Percentiles rank a stretch among this genome's conserved stretches.
Evolutionary conservation across 2,888 invertebrate species (phyloP).

Genomic region (Idaea straminata): DNA sequence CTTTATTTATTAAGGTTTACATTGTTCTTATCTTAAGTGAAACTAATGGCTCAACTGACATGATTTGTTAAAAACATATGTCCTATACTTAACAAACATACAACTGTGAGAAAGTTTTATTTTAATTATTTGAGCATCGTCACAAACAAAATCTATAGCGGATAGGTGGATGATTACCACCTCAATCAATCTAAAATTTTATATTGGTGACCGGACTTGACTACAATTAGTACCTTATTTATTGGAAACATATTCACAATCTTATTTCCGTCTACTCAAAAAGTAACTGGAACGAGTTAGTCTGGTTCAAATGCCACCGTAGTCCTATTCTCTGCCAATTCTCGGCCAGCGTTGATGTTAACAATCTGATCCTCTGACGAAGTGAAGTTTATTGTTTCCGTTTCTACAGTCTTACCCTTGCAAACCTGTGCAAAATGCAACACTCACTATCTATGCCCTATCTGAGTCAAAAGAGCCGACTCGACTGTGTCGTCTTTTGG

Average conservation of each 20-base stretch:
- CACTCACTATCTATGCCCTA: slow-evolving; percentile 52
- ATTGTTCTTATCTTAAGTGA: too few species aligned
- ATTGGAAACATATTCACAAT: slow-evolving; percentile 5
- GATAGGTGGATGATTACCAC: too few species aligned
- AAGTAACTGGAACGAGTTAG: slow-evolving; percentile 21
- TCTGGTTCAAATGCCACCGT: slow-evolving; percentile 43
- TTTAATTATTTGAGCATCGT: too few species aligned
- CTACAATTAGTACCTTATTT: slow-evolving; percentile 9
- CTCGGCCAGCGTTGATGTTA: slow-evolving; percentile 47
- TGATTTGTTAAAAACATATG: too few species aligned
- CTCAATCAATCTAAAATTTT: too few species aligned
- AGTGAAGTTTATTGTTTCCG: slow-evolving; percentile 62
- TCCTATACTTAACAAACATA: too few species aligned
- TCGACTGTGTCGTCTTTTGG: slow-evolving; percentile 36
- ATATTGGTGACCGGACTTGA: too few species aligned
- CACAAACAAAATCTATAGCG: too few species aligned
- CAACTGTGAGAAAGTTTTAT: too few species aligned
- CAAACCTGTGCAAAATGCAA: slow-evolving; percentile 23
- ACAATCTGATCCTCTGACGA: slow-evolving; percentile 69
- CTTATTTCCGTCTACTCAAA: slow-evolving; percentile 3
- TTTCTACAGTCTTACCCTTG: slow-evolving; percentile 35
- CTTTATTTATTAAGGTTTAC: too few species aligned
- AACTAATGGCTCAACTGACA: too few species aligned
- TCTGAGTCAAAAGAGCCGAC: slow-evolving; percentile 60
- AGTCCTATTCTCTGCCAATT: slow-evolving; percentile 57